These are phyloP conservation scores for Python bivittatus DNA, from an alignment of 2,113 vertebrate species.

Conservation along the genomic window DNA sequence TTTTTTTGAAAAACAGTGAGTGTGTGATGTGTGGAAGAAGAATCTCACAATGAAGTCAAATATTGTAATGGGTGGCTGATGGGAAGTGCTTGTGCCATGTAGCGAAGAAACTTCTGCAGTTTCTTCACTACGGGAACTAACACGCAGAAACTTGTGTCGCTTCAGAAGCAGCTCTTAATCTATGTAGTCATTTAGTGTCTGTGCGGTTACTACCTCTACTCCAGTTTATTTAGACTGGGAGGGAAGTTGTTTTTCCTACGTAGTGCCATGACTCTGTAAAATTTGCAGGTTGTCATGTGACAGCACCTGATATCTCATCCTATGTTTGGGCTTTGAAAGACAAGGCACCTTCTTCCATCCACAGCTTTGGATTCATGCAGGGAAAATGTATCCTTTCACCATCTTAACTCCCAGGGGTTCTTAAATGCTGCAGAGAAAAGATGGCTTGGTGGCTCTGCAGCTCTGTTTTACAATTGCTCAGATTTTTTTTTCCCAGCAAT, in stretches of 20 bases:
- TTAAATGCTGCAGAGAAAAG: not conserved
- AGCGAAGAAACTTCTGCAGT: not conserved
- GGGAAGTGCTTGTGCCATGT: not conserved
- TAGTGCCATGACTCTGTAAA: not conserved
- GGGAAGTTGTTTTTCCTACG: not conserved
- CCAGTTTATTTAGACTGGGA: not conserved
- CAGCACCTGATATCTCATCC: not conserved
- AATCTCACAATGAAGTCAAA: not conserved
- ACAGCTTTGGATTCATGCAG: not conserved
- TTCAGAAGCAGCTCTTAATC: not conserved
- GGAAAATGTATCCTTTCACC: not conserved
- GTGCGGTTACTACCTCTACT: not conserved
- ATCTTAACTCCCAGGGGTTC: not conserved
- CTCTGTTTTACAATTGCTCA: not conserved
- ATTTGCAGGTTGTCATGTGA: not conserved
- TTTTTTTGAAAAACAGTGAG: not conserved
- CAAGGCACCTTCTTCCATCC: not conserved
- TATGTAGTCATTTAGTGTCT: not conserved
- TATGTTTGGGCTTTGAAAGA: not conserved
- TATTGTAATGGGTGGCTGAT: not conserved
- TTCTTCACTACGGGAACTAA: not conserved
- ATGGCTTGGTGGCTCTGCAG: not conserved
- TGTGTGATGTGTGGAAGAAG: not conserved
- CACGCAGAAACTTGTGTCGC: not conserved
- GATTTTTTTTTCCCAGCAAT: not conserved